Percentiles rank a stretch among this genome's conserved stretches.
Evolutionary conservation across 2,888 invertebrate species (phyloP).

Genomic region (Elysia crispata): DNA sequence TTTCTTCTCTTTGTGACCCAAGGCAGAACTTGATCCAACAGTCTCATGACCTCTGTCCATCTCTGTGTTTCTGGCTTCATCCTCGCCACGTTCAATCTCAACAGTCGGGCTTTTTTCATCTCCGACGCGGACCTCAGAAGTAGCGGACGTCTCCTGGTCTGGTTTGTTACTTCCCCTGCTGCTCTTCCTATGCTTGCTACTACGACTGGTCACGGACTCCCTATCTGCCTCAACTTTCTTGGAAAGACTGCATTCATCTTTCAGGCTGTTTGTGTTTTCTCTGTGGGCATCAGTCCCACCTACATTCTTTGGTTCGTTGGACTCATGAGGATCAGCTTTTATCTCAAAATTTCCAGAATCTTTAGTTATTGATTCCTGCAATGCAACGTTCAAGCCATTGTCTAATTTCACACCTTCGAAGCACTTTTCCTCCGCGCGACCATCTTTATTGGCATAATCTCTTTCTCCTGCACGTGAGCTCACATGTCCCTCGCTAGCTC

Average conservation of each 20-base stretch:
- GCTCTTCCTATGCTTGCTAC: neutral
- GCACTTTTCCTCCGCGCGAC: conserved; percentile 23
- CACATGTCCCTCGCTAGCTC: conserved; percentile 15
- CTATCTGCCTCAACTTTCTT: neutral
- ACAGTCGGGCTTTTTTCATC: conserved; percentile 28
- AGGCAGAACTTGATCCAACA: too few species aligned
- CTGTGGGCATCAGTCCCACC: neutral
- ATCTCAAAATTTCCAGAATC: neutral
- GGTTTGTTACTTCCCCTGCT: neutral
- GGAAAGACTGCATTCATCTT: neutral
- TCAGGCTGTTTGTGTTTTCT: neutral
- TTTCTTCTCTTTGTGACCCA: neutral
- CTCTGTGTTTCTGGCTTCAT: conserved; percentile 27
- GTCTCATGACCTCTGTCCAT: conserved; percentile 27
- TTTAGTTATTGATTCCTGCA: neutral
- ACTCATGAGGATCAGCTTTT: neutral
- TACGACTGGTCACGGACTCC: too few species aligned
- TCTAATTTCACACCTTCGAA: neutral
- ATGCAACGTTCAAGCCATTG: neutral
- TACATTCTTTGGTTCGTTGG: neutral
- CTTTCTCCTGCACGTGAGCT: conserved; percentile 30
- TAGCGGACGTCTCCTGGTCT: neutral
- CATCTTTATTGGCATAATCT: conserved; percentile 21
- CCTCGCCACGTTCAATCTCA: conserved; percentile 45
- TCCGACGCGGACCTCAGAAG: conserved; percentile 10